Conservation (phyloP, 1,140 invertebrate genomes). For the Hypothenemus hampei region DNA sequence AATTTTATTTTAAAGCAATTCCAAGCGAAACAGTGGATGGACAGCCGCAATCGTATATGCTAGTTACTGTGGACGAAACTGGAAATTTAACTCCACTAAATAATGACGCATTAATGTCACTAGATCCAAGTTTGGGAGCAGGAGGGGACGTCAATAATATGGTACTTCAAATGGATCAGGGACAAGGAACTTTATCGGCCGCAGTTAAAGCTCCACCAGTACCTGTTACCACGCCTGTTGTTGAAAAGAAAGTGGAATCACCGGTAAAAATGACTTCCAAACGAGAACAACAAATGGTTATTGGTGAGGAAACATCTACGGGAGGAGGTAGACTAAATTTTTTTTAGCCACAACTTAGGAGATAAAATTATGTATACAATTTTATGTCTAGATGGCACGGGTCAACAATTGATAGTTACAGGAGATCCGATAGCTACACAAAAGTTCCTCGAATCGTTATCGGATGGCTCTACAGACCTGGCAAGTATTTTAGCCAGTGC, state of each 20-base stretch:
- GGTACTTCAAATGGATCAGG: slow-evolving; percentile 42
- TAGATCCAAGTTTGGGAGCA: slow-evolving; percentile 41
- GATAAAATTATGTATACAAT: too few relatives aligned
- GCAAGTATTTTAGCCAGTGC: slow-evolving; percentile 41
- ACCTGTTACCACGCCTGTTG: not conserved
- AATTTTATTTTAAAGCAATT: slow-evolving; percentile 46
- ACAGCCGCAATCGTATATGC: slow-evolving; percentile 56
- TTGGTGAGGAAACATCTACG: slow-evolving; percentile 8
- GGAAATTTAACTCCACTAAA: slow-evolving; percentile 65
- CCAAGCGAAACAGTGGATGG: slow-evolving; percentile 62
- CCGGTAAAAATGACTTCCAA: not conserved
- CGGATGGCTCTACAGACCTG: slow-evolving; percentile 42
- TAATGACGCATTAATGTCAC: slow-evolving; percentile 55
- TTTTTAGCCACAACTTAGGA: too few relatives aligned
- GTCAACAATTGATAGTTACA: slow-evolving; percentile 43
- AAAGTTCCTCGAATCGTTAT: slow-evolving; percentile 43
- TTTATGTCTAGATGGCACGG: slow-evolving; percentile 14
- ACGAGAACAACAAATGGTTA: slow-evolving; percentile 15
- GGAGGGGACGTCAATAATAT: slow-evolving; percentile 42
- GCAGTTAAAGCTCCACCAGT: slow-evolving; percentile 8
- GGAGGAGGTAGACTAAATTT: slow-evolving; percentile 16
- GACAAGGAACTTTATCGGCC: slow-evolving; percentile 13
- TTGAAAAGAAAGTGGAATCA: not conserved
- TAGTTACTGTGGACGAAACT: slow-evolving; percentile 60
- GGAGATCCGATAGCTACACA: slow-evolving; percentile 43